Base-by-base conservation (phyloP, 2,113 vertebrate genomes). In the Corydoras maculifer region DNA sequence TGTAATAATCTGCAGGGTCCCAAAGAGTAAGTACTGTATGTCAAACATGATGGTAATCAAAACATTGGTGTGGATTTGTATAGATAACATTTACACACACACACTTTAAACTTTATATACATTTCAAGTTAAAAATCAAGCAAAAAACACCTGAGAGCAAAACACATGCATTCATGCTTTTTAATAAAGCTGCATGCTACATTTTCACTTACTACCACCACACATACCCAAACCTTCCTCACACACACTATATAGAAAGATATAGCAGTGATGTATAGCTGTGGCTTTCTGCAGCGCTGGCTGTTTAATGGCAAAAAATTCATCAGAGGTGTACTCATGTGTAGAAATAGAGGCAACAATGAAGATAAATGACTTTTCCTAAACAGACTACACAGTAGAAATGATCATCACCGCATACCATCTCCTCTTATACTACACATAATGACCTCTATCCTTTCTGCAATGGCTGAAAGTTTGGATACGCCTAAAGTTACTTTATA, bases 211-310 rank as follows among this genome's bases (percentile, higher is more conserved):
- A 31, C 29, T 31, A 29, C 58, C 5, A 8, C 13, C 55, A 11
- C 9, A 61, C 60, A 30, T 6, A 10, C 25, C 29, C 51, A 55
- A 25, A 43, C 62, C 12, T 48, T 51, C 43, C 15, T 58, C 51
- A 35, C 53, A 15, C 30, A 15, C 58, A 1, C 14, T 60, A 68
- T 60, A 57, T n/a, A 15, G 9, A 32, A 29, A 65, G 18, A 7
- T 18, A 65, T 25, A 50, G 14, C 18, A 4, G 25, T 25, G 29
- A 18, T 53, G 11, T 53, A 30, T 54, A 31, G 12, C n/a, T 48
- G 48, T 55, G 32, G 25, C 61, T 74, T 67, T 68, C 64, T 74
- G 72, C 72, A 74, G 58, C 57, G 72, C 68, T 74, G 62, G 72
- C 65, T 62, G 50, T 74, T 73, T 68, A 74, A 74, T 3, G 49